phyloP scores from a whole-genome alignment of 1,140 invertebrate genomes.

The Bombus affinis region DNA sequence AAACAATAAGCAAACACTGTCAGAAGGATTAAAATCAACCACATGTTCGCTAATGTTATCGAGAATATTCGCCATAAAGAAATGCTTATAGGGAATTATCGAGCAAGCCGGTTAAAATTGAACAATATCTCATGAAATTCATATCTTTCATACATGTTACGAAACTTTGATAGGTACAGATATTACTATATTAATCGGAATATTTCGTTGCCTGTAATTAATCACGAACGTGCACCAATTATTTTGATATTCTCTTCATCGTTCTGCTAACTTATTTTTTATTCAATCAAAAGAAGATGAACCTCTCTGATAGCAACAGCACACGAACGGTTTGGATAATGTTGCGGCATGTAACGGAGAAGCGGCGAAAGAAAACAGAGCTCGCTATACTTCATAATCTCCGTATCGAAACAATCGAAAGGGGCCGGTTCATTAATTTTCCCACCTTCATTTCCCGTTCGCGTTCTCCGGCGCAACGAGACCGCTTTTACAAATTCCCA shows the following conservation, averaged over 20 bases:
- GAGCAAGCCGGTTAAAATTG: neutral
- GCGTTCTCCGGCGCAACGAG: neutral
- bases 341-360: neutral
- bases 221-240: neutral
- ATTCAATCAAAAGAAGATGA: neutral
- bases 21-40: neutral
- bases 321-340: neutral
- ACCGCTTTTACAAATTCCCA: neutral
- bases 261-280: neutral
- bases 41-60: neutral
- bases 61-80: neutral
- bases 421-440: constrained; percentile 13
- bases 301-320: too few relatives aligned
- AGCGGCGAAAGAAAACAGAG: neutral
- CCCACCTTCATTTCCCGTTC: too few relatives aligned
- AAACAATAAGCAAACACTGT: neutral
- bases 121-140: neutral
- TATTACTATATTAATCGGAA: neutral
- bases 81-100: neutral
- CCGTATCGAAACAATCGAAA: constrained; percentile 15
- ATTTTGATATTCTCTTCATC: neutral
- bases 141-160: neutral
- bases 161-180: neutral
- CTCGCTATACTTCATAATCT: too few relatives aligned
- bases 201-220: neutral